A percentile compares a stretch with the other conserved stretches of the same genome.
Evolutionary conservation across 2,113 vertebrate species (phyloP).

Genomic region (Phocoena phocoena): DNA sequence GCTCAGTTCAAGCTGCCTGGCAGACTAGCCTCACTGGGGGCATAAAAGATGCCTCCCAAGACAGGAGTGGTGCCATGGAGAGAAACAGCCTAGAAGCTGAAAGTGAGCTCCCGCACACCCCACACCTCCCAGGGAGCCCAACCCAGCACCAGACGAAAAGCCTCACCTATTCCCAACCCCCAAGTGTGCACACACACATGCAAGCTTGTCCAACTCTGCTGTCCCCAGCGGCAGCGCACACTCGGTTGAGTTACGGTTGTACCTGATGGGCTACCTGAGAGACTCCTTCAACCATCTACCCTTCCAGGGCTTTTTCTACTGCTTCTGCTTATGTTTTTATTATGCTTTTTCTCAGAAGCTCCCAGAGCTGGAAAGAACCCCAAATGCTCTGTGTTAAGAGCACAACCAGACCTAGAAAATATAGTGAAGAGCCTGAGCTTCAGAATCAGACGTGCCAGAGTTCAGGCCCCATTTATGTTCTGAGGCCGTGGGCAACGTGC

Average conservation of each 20-base stretch:
- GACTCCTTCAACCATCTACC: neutral
- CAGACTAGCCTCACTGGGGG: neutral
- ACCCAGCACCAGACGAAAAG: neutral
- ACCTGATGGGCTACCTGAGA: neutral
- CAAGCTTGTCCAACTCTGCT: neutral
- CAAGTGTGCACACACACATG: neutral
- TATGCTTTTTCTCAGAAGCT: neutral
- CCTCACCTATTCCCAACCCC: neutral
- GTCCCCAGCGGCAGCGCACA: neutral
- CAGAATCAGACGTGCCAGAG: neutral
- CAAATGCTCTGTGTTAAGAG: neutral
- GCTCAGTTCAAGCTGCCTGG: neutral
- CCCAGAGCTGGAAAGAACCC: neutral
- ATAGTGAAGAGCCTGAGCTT: neutral
- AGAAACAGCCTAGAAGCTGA: neutral
- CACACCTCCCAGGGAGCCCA: neutral
- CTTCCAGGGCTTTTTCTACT: neutral
- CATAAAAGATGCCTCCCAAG: neutral
- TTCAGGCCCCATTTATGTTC: neutral
- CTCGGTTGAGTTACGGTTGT: accelerated
- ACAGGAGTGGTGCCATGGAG: neutral
- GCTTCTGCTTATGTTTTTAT: neutral
- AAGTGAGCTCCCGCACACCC: neutral
- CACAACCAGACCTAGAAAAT: neutral
- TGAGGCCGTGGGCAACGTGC: neutral